phyloP scores from a whole-genome alignment of 2,113 vertebrate species.

The Catharus fuscescens region DNA sequence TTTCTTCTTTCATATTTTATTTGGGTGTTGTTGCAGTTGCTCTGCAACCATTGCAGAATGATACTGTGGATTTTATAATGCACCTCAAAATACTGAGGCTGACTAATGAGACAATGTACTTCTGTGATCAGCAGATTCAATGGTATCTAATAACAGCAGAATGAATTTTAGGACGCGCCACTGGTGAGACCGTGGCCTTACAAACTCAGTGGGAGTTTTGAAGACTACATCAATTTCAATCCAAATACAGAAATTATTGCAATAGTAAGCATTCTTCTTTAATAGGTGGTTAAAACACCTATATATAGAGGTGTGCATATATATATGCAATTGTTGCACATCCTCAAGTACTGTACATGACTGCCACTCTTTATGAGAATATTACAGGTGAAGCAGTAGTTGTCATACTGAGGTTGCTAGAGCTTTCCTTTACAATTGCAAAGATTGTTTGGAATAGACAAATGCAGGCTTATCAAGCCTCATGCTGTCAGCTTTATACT shows the following conservation, averaged over 20 bases:
- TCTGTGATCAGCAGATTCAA: neutral
- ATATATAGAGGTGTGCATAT: too few relatives aligned
- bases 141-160: neutral
- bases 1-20: conserved; percentile 13
- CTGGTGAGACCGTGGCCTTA: neutral
- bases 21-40: neutral
- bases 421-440: neutral
- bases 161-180: neutral
- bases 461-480: neutral
- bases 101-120: neutral
- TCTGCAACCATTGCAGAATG: neutral
- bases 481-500: neutral
- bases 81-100: neutral
- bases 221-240: neutral
- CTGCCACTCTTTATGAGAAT: neutral
- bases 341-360: neutral
- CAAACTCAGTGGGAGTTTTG: neutral
- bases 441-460: neutral
- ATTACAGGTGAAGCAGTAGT: neutral
- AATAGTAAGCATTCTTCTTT: neutral
- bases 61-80: neutral
- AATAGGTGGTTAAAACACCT: neutral
- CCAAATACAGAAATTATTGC: neutral
- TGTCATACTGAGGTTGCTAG: neutral
- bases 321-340: neutral